phyloP scores from a whole-genome alignment of 2,888 invertebrate species.

The Gandaritis pyraliata region DNA sequence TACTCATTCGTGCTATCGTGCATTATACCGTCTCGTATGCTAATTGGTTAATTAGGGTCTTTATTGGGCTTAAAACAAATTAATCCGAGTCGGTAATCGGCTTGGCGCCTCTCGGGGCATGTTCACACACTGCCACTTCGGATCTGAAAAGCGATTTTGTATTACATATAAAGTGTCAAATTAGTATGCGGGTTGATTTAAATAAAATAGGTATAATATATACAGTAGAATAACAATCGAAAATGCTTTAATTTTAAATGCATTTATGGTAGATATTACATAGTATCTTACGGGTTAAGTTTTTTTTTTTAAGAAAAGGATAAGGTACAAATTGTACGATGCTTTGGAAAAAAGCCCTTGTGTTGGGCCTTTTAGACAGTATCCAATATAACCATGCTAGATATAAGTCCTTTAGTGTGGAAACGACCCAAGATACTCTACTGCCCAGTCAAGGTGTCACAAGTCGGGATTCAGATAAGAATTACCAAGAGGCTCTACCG shows the following conservation, averaged over 20 bases:
- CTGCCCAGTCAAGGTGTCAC: constrained; percentile 64
- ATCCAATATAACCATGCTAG: constrained; percentile 24
- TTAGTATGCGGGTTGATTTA: too few species aligned
- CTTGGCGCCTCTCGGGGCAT: constrained; percentile 56
- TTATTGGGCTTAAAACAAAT: constrained; percentile 66
- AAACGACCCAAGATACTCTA: constrained; percentile 48
- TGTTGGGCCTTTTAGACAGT: background rate
- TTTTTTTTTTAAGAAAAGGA: constrained; percentile 1
- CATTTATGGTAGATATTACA: too few species aligned
- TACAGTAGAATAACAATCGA: too few species aligned
- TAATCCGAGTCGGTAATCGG: constrained; percentile 64
- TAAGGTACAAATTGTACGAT: background rate
- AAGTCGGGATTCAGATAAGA: constrained; percentile 67
- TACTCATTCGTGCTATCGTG: constrained; percentile 48
- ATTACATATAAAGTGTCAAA: background rate
- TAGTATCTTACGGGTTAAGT: too few species aligned
- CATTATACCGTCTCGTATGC: constrained; percentile 51
- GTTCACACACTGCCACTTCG: constrained; percentile 30
- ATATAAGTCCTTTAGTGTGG: constrained; percentile 50
- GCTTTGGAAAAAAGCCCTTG: constrained; percentile 5
- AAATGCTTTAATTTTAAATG: too few species aligned
- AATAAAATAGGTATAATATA: too few species aligned
- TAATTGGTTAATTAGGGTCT: constrained; percentile 70
- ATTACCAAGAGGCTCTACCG: constrained; percentile 40
- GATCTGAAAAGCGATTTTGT: constrained; percentile 2